These are phyloP conservation scores for Acropternis orthonyx DNA, from an alignment of 2,797 vertebrate species.

Conservation along the genomic window DNA sequence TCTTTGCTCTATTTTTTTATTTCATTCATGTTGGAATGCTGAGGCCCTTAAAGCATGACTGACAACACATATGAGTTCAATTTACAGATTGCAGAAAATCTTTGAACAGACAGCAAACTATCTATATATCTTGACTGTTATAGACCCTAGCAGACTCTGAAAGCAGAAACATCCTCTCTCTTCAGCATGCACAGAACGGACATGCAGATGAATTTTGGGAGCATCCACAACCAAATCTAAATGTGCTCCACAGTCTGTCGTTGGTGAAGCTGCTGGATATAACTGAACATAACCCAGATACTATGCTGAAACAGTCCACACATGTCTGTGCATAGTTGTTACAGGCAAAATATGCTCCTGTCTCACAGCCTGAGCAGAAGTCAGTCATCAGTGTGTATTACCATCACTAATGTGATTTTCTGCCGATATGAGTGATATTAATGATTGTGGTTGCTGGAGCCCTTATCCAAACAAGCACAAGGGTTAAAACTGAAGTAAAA, in stretches of 20 bases:
- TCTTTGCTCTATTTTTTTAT: conserved; percentile 1
- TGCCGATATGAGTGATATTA: neutral
- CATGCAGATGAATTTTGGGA: neutral
- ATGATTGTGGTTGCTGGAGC: neutral
- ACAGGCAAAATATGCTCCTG: neutral
- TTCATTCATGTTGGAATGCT: neutral
- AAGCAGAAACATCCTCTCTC: neutral
- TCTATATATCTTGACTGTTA: neutral
- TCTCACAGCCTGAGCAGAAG: neutral
- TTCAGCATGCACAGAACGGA: neutral
- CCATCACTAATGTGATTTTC: neutral
- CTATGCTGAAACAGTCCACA: neutral
- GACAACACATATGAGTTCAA: neutral
- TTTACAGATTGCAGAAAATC: neutral
- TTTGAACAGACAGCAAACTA: neutral
- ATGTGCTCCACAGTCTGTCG: neutral
- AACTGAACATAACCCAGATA: neutral
- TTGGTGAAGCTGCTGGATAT: neutral
- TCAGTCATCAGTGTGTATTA: neutral
- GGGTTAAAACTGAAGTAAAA: neutral
- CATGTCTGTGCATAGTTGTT: neutral
- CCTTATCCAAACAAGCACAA: neutral
- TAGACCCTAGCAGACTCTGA: neutral
- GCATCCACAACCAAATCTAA: neutral
- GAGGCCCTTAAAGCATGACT: neutral